Base-by-base conservation (phyloP, 2,888 invertebrate species). In the Rhagonycha fulva region DNA sequence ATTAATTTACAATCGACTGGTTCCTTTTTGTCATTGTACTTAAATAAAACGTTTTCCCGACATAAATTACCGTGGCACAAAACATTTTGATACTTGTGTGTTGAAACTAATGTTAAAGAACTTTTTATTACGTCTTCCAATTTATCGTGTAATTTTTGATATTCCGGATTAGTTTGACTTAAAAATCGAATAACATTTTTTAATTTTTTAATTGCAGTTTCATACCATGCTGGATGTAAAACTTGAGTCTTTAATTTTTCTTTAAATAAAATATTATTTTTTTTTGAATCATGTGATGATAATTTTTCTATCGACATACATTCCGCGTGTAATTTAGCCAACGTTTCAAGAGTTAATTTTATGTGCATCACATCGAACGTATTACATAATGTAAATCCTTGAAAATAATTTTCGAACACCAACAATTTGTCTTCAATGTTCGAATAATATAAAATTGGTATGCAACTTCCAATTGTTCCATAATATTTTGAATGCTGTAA, bases 351-450 rank as follows among this genome's bases (percentile, higher is more conserved):
- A 4, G 77, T 76, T 4, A 83, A 4, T 28, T 78, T 74, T 11
- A 85, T 72, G 68, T 82, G 80, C 3, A 30, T 4, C 7, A 11
- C 9, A 11, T 68, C 68, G 11, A 28, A 68, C 2, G 12, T 32
- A n/a, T 68, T 14, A 9, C 82, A 75, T 9, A 74, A 70, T 76
- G 77, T 60, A 70, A 77, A 88, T 5, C 85, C 85, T 32, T 28
- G n/a, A 1, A 76, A 70, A n/a, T 88, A 79, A 68, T 89, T 86
- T 76, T 89, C 88, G 24, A 89, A 84, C 3, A 89, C 82, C 2
- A 89, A 76, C 9, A 77, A 73, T 11, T 85, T 74, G 71, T 87
- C 82, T 60, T 83, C 81, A 2, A 82, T 77, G 60, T 86, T 84
- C 1, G 83, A 81, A 12, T 86, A 81, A 66, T 26, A 66, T 28